Percentiles rank a stretch among this genome's conserved stretches.
Conservation (phyloP, 1,140 invertebrate species). For the Caenorhabditis tropicalis region DNA sequence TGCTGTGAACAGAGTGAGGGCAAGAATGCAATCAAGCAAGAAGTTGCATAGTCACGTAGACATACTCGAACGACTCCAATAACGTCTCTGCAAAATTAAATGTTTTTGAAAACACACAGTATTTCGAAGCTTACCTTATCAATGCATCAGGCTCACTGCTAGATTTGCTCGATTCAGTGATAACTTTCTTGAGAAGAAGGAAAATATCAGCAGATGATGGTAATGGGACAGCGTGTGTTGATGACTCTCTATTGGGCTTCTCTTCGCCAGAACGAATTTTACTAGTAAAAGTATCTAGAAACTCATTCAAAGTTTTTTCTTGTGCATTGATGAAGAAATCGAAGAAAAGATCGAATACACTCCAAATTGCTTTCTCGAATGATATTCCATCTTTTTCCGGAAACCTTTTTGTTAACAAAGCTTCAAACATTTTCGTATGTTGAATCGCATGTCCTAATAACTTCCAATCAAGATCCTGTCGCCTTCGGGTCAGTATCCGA, state of each 20-base stretch:
- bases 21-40: slow-evolving; percentile 72
- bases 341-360: slow-evolving; percentile 67
- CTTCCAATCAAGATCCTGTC: slow-evolving; percentile 91
- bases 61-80: slow-evolving; percentile 92
- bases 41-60: slow-evolving; percentile 86
- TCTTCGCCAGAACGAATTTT: slow-evolving; percentile 71
- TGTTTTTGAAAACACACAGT: not conserved
- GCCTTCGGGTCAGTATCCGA: slow-evolving; percentile 84
- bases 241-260: slow-evolving; percentile 72
- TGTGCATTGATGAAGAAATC: slow-evolving; percentile 69
- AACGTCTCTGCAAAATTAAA: slow-evolving; percentile 77
- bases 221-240: slow-evolving; percentile 77
- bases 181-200: slow-evolving; percentile 82
- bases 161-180: slow-evolving; percentile 93
- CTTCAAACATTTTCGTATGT: slow-evolving; percentile 90
- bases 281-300: slow-evolving; percentile 67
- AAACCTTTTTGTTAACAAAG: slow-evolving; percentile 86
- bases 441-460: slow-evolving; percentile 92
- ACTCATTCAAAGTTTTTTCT: slow-evolving; percentile 66
- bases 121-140: slow-evolving; percentile 33
- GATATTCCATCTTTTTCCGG: slow-evolving; percentile 76
- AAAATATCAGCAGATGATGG: slow-evolving; percentile 89
- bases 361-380: slow-evolving; percentile 70
- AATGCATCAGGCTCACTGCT: slow-evolving; percentile 80
- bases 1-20: slow-evolving; percentile 48